Percentiles rank a stretch among this genome's conserved stretches.
Evolutionary conservation across 2,888 invertebrate genomes (phyloP).

Genomic region (Chelonus formosanus): DNA sequence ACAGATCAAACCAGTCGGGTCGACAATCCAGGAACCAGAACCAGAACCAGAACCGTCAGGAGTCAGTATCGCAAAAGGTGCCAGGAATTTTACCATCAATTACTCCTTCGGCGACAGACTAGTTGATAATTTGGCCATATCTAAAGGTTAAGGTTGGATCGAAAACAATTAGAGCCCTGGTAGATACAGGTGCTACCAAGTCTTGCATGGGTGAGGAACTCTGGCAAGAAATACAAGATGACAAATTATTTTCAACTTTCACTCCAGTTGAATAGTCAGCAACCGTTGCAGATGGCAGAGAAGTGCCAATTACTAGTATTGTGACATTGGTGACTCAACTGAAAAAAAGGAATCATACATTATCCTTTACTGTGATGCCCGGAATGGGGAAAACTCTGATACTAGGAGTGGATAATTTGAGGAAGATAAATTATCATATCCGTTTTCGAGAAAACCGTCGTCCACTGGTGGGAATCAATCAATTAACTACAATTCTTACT

Average conservation of each 20-base stretch:
- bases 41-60: too few species aligned
- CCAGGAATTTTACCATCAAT: too few species aligned
- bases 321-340: not conserved
- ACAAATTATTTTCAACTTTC: not conserved
- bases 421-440: not conserved
- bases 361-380: not conserved
- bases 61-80: too few species aligned
- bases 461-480: not conserved
- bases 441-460: too few species aligned
- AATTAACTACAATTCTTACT: not conserved
- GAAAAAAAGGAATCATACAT: not conserved
- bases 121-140: not conserved
- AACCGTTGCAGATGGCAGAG: not conserved
- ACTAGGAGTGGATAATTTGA: conserved; percentile 1
- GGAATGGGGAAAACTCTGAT: not conserved
- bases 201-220: conserved; percentile 1
- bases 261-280: not conserved
- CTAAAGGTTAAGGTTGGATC: conserved; percentile 5
- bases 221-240: not conserved
- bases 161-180: not conserved
- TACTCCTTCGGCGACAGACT: too few species aligned
- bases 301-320: not conserved
- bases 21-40: too few species aligned
- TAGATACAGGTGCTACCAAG: conserved; percentile 4
- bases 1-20: not conserved